phyloP scores from a whole-genome alignment of 2,888 invertebrate species.

The Megastigmus dorsalis region DNA sequence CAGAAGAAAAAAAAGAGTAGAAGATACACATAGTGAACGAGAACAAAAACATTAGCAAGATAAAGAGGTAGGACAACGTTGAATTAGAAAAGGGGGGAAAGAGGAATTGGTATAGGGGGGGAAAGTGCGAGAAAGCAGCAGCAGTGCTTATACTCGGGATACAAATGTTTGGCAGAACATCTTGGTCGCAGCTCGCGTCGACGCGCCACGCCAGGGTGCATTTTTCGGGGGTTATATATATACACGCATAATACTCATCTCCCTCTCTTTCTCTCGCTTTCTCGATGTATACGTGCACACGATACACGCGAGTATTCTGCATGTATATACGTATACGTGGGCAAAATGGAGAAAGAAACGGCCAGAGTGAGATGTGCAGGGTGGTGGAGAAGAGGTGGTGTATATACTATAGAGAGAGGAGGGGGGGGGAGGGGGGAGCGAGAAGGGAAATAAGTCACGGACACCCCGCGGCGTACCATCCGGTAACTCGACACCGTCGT shows the following conservation, averaged over 20 bases:
- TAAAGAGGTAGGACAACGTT: no score
- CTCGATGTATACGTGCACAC: conserved; percentile 16
- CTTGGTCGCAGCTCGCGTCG: conserved; percentile 63
- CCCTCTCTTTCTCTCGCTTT: conserved; percentile 1
- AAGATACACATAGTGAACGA: neutral
- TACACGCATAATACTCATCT: no score
- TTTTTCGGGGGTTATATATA: no score
- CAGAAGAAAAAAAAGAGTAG: neutral
- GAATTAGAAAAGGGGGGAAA: conserved; percentile 42
- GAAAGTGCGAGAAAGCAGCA: conserved; percentile 57
- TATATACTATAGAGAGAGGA: no score
- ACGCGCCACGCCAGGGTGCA: conserved; percentile 47
- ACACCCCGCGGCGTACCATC: conserved; percentile 74
- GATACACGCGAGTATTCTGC: no score
- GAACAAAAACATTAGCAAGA: no score
- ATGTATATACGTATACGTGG: neutral
- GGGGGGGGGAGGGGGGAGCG: conserved; percentile 65
- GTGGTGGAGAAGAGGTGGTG: conserved; percentile 51
- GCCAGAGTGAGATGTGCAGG: neutral
- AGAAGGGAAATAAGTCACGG: conserved; percentile 68
- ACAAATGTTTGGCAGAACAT: conserved; percentile 71
- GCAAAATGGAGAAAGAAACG: conserved; percentile 35
- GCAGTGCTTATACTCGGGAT: no score
- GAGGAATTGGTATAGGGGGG: conserved; percentile 44
- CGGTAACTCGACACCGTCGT: conserved; percentile 75